These are phyloP conservation scores for Scomber colias DNA, from an alignment of 2,113 vertebrate species.

Conservation along the genomic window DNA sequence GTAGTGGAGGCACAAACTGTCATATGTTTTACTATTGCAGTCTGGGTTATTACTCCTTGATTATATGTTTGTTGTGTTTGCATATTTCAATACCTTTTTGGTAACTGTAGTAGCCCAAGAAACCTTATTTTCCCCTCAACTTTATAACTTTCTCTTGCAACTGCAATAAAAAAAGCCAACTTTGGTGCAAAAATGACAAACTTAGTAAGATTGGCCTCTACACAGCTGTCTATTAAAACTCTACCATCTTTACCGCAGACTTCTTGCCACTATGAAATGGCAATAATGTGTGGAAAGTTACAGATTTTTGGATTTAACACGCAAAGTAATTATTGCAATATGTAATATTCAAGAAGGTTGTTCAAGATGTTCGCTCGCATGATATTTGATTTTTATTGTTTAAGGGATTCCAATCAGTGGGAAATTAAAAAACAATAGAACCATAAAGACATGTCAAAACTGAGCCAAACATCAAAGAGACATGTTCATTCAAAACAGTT, in stretches of 20 bases:
- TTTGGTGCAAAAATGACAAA: no score
- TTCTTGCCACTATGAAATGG: not conserved
- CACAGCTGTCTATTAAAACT: not conserved
- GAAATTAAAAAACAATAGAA: slow-evolving; percentile 59
- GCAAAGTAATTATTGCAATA: slow-evolving; percentile 29
- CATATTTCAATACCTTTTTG: not conserved
- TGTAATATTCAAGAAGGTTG: slow-evolving; percentile 28
- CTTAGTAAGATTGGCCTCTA: no score
- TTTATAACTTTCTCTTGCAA: not conserved
- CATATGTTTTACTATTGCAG: not conserved
- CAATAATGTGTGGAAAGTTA: not conserved
- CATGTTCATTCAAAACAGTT: slow-evolving; percentile 61
- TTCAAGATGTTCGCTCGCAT: slow-evolving; percentile 46
- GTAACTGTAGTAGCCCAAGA: not conserved
- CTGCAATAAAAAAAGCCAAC: not conserved
- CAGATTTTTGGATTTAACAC: not conserved
- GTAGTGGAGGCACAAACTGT: not conserved
- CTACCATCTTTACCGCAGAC: not conserved
- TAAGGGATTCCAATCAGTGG: slow-evolving; percentile 34
- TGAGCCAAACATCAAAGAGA: slow-evolving; percentile 61
- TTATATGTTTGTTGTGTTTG: not conserved
- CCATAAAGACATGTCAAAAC: slow-evolving; percentile 54
- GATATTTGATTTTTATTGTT: slow-evolving; percentile 47
- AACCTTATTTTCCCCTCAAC: not conserved
- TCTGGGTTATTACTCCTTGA: not conserved